A percentile compares a stretch with the other conserved stretches of the same genome.
Conservation (phyloP, 1,140 invertebrate genomes). For the Scylla paramamosain region DNA sequence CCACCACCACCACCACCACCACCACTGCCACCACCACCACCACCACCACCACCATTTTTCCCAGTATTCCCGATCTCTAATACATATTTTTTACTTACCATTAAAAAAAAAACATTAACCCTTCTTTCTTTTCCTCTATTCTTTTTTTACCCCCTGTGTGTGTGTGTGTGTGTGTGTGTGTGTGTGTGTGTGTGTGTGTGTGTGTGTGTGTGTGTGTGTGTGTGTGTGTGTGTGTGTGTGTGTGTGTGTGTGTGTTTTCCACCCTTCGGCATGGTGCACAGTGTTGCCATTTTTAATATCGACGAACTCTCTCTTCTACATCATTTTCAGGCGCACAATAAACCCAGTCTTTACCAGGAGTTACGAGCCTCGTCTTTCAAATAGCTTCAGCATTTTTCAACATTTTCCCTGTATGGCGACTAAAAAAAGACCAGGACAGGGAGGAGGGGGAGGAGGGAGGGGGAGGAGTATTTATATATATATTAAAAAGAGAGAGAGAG, state of each 20-base stretch:
- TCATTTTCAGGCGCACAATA: slow-evolving; percentile 31
- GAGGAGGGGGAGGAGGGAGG: not conserved
- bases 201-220: slow-evolving; percentile 48
- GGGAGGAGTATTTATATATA: not conserved
- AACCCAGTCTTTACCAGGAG: slow-evolving; percentile 34
- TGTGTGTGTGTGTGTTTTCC: not conserved
- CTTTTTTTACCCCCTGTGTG: not conserved
- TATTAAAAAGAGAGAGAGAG: not conserved
- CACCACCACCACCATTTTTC: too few relatives aligned
- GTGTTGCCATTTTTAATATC: slow-evolving; percentile 37
- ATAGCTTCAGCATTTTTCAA: slow-evolving; percentile 30
- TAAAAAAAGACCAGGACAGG: not conserved
- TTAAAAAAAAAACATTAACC: too few relatives aligned
- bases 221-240: slow-evolving; percentile 48
- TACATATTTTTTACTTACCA: too few relatives aligned
- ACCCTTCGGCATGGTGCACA: not conserved
- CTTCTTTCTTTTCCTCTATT: too few relatives aligned
- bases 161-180: slow-evolving; percentile 17
- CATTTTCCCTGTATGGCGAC: slow-evolving; percentile 33
- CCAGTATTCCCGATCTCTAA: too few relatives aligned
- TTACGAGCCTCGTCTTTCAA: slow-evolving; percentile 37
- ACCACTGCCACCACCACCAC: not conserved
- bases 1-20: slow-evolving; percentile 1
- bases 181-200: slow-evolving; percentile 24
- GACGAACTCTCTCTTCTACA: not conserved